Evolutionary conservation across 2,888 invertebrate species (phyloP).

Genomic region (Eumerus sabulonum): DNA sequence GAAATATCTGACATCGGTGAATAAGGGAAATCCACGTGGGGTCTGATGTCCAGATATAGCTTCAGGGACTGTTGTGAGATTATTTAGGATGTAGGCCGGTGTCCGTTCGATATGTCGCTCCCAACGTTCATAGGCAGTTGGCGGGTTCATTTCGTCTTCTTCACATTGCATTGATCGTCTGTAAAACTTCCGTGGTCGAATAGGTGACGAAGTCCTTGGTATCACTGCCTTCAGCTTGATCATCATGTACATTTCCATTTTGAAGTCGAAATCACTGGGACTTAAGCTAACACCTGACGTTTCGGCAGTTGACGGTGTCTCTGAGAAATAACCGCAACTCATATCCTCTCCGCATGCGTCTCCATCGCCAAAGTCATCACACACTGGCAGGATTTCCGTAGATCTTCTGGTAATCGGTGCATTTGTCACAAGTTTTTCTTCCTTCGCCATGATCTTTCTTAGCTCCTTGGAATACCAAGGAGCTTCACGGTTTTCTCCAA

Average conservation of each 20-base stretch:
- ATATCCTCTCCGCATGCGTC: slow-evolving; percentile 51
- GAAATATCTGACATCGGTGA: slow-evolving; percentile 67
- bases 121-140: slow-evolving; percentile 73
- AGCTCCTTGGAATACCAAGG: too few species aligned
- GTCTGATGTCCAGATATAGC: slow-evolving; percentile 76
- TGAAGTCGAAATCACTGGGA: slow-evolving; percentile 70
- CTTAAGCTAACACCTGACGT: slow-evolving; percentile 44
- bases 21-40: slow-evolving; percentile 74
- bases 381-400: slow-evolving; percentile 70
- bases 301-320: slow-evolving; percentile 57
- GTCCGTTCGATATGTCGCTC: slow-evolving; percentile 73
- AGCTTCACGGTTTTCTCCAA: too few species aligned
- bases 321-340: slow-evolving; percentile 70
- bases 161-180: slow-evolving; percentile 42
- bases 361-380: slow-evolving; percentile 72
- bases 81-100: slow-evolving; percentile 73
- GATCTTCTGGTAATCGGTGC: slow-evolving; percentile 3
- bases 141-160: slow-evolving; percentile 3
- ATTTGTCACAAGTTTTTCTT: too few species aligned
- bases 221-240: slow-evolving; percentile 72
- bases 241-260: slow-evolving; percentile 78
- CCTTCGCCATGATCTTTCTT: too few species aligned
- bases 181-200: slow-evolving; percentile 73
- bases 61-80: slow-evolving; percentile 74
- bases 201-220: slow-evolving; percentile 76